Conservation (phyloP, 2,113 vertebrate species). For the Abramis brama region DNA sequence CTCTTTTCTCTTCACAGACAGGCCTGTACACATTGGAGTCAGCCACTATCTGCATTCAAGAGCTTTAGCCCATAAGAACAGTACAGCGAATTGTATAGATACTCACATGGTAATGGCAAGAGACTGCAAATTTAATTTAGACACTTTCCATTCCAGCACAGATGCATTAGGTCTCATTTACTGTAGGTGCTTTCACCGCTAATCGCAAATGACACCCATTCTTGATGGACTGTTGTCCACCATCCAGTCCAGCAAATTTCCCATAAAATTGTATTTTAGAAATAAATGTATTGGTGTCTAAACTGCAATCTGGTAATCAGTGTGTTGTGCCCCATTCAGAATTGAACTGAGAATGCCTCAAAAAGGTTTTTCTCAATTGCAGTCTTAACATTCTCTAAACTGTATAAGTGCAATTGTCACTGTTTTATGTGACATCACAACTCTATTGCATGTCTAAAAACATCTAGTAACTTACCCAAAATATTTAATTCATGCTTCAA, state of each 20-base stretch:
- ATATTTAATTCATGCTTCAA: no score
- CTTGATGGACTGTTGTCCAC: neutral
- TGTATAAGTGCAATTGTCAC: neutral
- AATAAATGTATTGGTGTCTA: neutral
- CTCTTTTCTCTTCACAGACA: slow-evolving; percentile 14
- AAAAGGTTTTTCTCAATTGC: no score
- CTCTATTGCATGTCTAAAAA: neutral
- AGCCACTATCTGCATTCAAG: neutral
- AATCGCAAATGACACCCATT: neutral
- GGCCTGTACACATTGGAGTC: slow-evolving; percentile 20
- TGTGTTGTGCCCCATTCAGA: neutral
- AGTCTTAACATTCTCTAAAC: no score
- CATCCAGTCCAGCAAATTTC: neutral
- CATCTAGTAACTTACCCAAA: neutral
- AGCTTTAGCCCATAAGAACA: neutral
- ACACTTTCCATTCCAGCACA: slow-evolving; percentile 6
- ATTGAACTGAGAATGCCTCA: neutral
- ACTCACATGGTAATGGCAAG: neutral
- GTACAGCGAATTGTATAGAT: neutral
- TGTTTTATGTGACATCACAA: neutral
- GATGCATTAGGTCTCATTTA: neutral
- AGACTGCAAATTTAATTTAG: slow-evolving; percentile 18
- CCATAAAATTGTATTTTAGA: neutral
- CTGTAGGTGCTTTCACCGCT: neutral
- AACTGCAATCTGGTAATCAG: neutral